Percentiles rank a stretch among this genome's conserved stretches.
These are phyloP conservation scores for Stenurella melanura DNA, from an alignment of 2,888 invertebrate species.

Conservation along the genomic window DNA sequence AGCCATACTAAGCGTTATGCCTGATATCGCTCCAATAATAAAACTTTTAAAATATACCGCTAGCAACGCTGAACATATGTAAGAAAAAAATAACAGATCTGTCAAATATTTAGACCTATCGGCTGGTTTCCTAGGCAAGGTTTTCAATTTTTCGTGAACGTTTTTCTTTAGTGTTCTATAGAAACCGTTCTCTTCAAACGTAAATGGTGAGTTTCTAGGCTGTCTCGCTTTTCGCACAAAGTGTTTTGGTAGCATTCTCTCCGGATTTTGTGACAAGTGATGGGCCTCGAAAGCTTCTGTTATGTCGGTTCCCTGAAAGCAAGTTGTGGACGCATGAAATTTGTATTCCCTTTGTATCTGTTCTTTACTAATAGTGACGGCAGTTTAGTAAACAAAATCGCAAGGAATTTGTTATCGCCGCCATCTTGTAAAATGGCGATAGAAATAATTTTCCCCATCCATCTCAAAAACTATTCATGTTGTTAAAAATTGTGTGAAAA, in stretches of 20 bases:
- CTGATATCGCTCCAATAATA: conserved; percentile 74
- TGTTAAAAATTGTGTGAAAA: too few relatives aligned
- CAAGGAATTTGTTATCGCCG: too few relatives aligned
- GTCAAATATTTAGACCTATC: conserved; percentile 70
- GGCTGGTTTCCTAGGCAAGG: conserved; percentile 71
- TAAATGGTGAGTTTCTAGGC: conserved; percentile 82
- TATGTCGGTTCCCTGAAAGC: conserved; percentile 82
- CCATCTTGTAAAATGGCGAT: too few relatives aligned
- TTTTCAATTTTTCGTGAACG: conserved; percentile 76
- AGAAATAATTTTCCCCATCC: too few relatives aligned
- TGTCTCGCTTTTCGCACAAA: conserved; percentile 78
- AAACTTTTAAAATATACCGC: conserved; percentile 69
- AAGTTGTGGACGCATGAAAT: too few relatives aligned
- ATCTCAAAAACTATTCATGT: too few relatives aligned
- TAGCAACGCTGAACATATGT: conserved; percentile 68
- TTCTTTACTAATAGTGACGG: too few relatives aligned
- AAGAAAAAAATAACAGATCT: conserved; percentile 67
- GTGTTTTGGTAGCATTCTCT: conserved; percentile 78
- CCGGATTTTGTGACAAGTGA: conserved; percentile 78
- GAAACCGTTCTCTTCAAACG: conserved; percentile 84
- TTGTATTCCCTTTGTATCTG: too few relatives aligned
- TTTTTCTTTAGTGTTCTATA: conserved; percentile 80
- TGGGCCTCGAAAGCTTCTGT: conserved; percentile 86
- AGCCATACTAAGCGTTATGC: conserved; percentile 74
- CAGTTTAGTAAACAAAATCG: too few relatives aligned